Conservation (phyloP, 35 echinoderm and acorn worm genomes). For the Apostichopus japonicus region DNA sequence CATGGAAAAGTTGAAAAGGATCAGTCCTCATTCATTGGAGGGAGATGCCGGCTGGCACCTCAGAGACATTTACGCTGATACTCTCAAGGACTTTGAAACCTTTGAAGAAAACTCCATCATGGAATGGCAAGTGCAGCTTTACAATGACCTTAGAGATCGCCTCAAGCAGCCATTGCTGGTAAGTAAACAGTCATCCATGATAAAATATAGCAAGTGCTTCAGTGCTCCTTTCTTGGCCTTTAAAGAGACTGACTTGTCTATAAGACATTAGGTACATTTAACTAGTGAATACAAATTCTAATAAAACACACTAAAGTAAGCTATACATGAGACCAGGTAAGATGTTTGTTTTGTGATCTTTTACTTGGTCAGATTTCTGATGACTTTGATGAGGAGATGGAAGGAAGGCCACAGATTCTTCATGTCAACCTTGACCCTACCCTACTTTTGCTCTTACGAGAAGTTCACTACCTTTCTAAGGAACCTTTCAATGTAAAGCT, state of each 20-base stretch:
- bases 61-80: slow-evolving; percentile 93
- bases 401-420: slow-evolving; percentile 78
- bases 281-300: background rate
- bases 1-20: slow-evolving; percentile 92
- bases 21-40: slow-evolving; percentile 96
- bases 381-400: slow-evolving; percentile 90
- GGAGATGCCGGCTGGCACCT: slow-evolving; percentile 98
- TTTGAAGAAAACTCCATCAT: slow-evolving; percentile 81
- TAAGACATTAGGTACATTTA: background rate
- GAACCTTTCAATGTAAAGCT: slow-evolving; percentile 90
- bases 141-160: slow-evolving; percentile 87
- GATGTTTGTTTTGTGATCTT: too few species aligned
- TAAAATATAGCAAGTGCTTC: too few species aligned
- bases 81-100: slow-evolving; percentile 79
- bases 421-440: slow-evolving; percentile 97
- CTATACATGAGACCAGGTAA: too few species aligned
- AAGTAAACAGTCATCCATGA: background rate
- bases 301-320: background rate
- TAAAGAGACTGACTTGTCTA: background rate
- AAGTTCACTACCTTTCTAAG: slow-evolving; percentile 91
- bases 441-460: slow-evolving; percentile 80
- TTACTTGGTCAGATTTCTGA: slow-evolving; percentile 73
- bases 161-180: slow-evolving; percentile 97
- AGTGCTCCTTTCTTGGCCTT: background rate
- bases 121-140: slow-evolving; percentile 85